Base-by-base conservation (phyloP, 2,113 vertebrate species). In the Pelecanus crispus region DNA sequence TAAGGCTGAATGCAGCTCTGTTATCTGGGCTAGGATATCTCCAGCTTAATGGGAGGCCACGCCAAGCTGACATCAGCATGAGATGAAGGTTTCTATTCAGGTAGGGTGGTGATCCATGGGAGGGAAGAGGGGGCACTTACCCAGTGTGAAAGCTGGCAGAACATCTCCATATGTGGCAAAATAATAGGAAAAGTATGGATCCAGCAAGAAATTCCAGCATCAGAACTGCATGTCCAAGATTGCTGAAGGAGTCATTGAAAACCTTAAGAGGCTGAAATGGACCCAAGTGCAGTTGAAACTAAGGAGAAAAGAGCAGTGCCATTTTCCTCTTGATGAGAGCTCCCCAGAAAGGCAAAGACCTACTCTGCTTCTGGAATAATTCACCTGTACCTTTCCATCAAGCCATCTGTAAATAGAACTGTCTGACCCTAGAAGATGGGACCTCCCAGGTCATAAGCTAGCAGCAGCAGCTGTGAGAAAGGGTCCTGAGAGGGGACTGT, bases 151-250 rank as follows among this genome's bases (percentile, higher is more conserved):
- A 81, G 19, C 56, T 58, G 29, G 32, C 40, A 90, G 53, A 77
- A 10, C 4, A 1, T 25, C 14, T 47, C 31, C 2, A 0, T 7
- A 15, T 22, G 5, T 42, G 56, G 19, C 20, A 71, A 77, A 92
- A 58, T 8, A 28, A 9, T 12, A 40, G 29, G 21, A 11, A 3
- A 66, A 78, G 7, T 13, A 25, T 18, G 62, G n/a, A 72, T 61
- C 28, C 45, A 66, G 31, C 17, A 22, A 58, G 25, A 84, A 91
- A 55, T 32, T 63, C 42, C 52, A 84, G 2, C 0, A 67, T 22
- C 34, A 88, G 55, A 83, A 29, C 22, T 24, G 50, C 1, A 45
- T 31, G 1, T 17, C 59, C 31, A 34, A 18, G 58, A 20, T 2
- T 65, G 71, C 42, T 65, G 72, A 21, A 56, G 42, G 50, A 53